Conservation (phyloP, 2,113 vertebrate genomes). For the Pangasianodon hypophthalmus region DNA sequence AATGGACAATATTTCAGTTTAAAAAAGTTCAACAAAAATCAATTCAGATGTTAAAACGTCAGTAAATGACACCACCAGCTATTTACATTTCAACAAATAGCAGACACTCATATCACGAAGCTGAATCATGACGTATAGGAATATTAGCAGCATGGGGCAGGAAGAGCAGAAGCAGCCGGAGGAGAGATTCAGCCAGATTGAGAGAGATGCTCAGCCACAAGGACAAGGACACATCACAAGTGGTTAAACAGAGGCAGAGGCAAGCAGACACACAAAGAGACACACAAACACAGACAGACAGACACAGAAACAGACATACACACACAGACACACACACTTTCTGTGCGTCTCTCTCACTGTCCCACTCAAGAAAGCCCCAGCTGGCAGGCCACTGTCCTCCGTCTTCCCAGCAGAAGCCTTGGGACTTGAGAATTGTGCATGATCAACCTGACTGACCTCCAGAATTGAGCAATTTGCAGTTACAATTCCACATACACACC, state of each 20-base stretch:
- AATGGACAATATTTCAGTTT: neutral
- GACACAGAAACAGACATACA: neutral
- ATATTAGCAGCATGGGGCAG: neutral
- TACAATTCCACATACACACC: neutral
- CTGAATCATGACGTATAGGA: neutral
- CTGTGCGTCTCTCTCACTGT: neutral
- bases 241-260: slow-evolving; percentile 4
- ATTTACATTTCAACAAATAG: neutral
- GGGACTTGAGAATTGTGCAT: slow-evolving; percentile 2
- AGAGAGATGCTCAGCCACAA: neutral
- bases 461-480: slow-evolving; percentile 33
- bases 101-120: neutral
- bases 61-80: neutral
- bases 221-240: slow-evolving; percentile 23
- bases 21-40: slow-evolving; percentile 8
- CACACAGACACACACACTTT: neutral
- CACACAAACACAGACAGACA: neutral
- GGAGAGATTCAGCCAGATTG: neutral
- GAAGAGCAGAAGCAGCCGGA: neutral
- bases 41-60: neutral
- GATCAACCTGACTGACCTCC: slow-evolving; percentile 29
- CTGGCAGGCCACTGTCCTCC: slow-evolving; percentile 23
- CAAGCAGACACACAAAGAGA: neutral
- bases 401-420: slow-evolving; percentile 1
- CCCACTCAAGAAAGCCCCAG: slow-evolving; percentile 7